These are phyloP conservation scores for Thymelicus sylvestris DNA, from an alignment of 2,888 invertebrate genomes.

Conservation along the genomic window DNA sequence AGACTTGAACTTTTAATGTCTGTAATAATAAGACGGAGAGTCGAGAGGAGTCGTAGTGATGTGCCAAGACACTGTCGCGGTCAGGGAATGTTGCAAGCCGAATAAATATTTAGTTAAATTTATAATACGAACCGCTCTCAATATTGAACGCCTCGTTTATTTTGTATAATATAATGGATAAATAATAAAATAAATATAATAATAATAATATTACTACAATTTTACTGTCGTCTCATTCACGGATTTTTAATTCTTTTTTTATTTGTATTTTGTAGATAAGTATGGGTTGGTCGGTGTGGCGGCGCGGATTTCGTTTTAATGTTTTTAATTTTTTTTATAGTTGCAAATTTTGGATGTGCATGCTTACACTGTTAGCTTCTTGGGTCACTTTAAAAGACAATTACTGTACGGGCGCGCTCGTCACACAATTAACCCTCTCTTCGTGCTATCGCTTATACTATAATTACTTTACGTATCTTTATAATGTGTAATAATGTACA, in stretches of 20 bases:
- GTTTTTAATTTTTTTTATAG: constrained; percentile 51
- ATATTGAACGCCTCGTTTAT: constrained; percentile 47
- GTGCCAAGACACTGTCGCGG: constrained; percentile 44
- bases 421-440: constrained; percentile 45
- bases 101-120: constrained; percentile 48
- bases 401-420: constrained; percentile 40
- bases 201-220: constrained; percentile 42
- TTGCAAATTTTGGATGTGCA: constrained; percentile 45
- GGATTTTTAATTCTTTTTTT: constrained; percentile 51
- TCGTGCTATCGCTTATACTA: constrained; percentile 68
- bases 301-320: constrained; percentile 40
- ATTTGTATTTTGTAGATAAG: constrained; percentile 60
- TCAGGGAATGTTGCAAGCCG: constrained; percentile 25
- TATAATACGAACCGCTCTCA: constrained; percentile 49
- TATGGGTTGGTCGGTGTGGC: constrained; percentile 51
- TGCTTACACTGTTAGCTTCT: constrained; percentile 6
- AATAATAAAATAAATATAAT: constrained; percentile 33
- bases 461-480: constrained; percentile 68
- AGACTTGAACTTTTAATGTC: constrained; percentile 38
- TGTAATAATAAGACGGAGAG: constrained; percentile 13
- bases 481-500: constrained; percentile 80
- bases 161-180: constrained; percentile 51
- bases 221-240: constrained; percentile 48
- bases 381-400: constrained; percentile 56
- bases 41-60: constrained; percentile 33